Conservation (phyloP, 2,888 invertebrate species). For the Biston stratarius region DNA sequence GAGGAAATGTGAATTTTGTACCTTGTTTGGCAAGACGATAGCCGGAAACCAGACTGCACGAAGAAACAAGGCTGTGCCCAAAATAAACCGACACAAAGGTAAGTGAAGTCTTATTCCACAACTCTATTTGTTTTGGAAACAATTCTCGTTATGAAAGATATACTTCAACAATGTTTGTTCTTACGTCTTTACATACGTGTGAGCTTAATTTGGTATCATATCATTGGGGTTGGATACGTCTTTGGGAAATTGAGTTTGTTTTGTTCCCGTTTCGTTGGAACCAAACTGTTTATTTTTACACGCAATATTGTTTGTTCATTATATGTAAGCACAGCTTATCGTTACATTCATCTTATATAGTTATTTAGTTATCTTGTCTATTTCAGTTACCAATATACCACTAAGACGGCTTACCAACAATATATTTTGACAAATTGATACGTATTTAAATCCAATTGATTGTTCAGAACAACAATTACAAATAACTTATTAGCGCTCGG, state of each 20-base stretch:
- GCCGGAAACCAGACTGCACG: constrained; percentile 61
- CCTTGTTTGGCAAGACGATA: constrained; percentile 64
- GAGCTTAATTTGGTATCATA: constrained; percentile 38
- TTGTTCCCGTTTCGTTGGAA: constrained; percentile 14
- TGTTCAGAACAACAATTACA: no score
- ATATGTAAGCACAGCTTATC: not conserved
- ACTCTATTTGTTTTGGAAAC: constrained; percentile 43
- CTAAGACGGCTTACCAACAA: no score
- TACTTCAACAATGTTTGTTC: constrained; percentile 35
- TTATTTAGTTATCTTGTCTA: no score
- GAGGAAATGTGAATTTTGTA: constrained; percentile 57
- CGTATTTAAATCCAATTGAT: no score
- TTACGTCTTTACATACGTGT: constrained; percentile 27
- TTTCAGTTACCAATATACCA: not conserved
- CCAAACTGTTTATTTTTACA: constrained; percentile 9
- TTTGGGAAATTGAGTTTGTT: constrained; percentile 24
- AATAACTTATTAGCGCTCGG: no score
- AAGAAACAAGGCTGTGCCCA: constrained; percentile 59
- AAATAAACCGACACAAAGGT: constrained; percentile 75
- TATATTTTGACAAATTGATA: no score
- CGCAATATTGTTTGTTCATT: not conserved
- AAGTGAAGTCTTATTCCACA: constrained; percentile 58
- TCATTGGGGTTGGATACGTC: constrained; percentile 22
- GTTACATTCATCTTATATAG: not conserved
- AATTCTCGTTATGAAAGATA: constrained; percentile 41